Percentiles rank a stretch among this genome's conserved stretches.
Evolutionary conservation across 2,888 invertebrate genomes (phyloP).

Genomic region (Argynnis bischoffii): DNA sequence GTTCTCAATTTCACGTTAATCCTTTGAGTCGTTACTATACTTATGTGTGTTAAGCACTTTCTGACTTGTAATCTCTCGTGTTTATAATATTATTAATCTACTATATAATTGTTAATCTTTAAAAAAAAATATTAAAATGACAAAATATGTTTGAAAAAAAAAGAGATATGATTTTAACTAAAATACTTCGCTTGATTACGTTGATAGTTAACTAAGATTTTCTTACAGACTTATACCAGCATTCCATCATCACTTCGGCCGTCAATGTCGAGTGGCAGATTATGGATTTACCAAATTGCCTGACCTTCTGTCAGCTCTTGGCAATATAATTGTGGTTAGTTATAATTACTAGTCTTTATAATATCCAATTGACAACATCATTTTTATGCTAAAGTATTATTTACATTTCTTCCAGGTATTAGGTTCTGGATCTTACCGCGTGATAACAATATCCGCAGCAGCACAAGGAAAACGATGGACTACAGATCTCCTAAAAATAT

Average conservation of each 20-base stretch:
- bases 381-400: not conserved
- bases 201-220: constrained; percentile 9
- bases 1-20: too few species aligned
- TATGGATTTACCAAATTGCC: constrained; percentile 97
- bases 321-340: constrained; percentile 90
- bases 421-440: constrained; percentile 93
- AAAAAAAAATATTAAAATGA: too few species aligned
- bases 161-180: too few species aligned
- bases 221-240: constrained; percentile 93
- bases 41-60: too few species aligned
- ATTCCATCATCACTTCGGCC: constrained; percentile 97
- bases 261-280: constrained; percentile 97
- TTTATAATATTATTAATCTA: too few species aligned
- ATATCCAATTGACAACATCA: not conserved
- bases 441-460: constrained; percentile 93
- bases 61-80: too few species aligned
- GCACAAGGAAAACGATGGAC: constrained; percentile 95
- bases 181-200: too few species aligned
- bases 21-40: too few species aligned
- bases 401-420: constrained; percentile 84
- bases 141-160: too few species aligned
- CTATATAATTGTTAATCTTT: too few species aligned
- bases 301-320: constrained; percentile 94
- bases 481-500: constrained; percentile 91
- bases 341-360: not conserved